Conservation (phyloP, 2,113 vertebrate genomes). For the Gymnogyps californianus region DNA sequence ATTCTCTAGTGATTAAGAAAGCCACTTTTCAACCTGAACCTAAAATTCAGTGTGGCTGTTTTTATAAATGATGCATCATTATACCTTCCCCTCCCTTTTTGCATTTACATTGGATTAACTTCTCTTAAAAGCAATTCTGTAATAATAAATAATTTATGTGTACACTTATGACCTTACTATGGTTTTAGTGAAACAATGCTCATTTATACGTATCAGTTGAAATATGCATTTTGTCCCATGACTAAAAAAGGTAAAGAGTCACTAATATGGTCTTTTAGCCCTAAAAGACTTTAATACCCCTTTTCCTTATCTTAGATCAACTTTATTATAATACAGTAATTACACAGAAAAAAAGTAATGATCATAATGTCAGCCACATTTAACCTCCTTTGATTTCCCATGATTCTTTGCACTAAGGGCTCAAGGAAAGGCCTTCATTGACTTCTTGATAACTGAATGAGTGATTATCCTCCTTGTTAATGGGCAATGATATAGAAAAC, state of each 20-base stretch:
- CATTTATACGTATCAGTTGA: constrained; percentile 25
- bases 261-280: constrained; percentile 73
- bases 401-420: constrained; percentile 69
- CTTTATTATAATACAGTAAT: constrained; percentile 76
- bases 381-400: constrained; percentile 77
- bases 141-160: constrained; percentile 32
- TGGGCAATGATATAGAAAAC: constrained; percentile 95
- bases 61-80: not conserved
- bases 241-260: constrained; percentile 54
- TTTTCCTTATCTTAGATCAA: constrained; percentile 71
- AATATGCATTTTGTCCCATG: constrained; percentile 47
- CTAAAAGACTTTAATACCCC: constrained; percentile 83
- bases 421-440: constrained; percentile 83
- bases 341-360: constrained; percentile 70
- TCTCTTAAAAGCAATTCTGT: not conserved
- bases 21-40: not conserved
- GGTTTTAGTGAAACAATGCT: constrained; percentile 27
- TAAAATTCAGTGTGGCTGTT: not conserved
- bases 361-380: constrained; percentile 77
- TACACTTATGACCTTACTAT: constrained; percentile 14
- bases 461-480: constrained; percentile 97
- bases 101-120: constrained; percentile 6
- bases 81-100: not conserved
- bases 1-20: not conserved
- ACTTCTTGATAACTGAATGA: constrained; percentile 98